A percentile compares a stretch with the other conserved stretches of the same genome.
phyloP scores from a whole-genome alignment of 2,113 vertebrate species.

The Phalacrocorax pelagicus region DNA sequence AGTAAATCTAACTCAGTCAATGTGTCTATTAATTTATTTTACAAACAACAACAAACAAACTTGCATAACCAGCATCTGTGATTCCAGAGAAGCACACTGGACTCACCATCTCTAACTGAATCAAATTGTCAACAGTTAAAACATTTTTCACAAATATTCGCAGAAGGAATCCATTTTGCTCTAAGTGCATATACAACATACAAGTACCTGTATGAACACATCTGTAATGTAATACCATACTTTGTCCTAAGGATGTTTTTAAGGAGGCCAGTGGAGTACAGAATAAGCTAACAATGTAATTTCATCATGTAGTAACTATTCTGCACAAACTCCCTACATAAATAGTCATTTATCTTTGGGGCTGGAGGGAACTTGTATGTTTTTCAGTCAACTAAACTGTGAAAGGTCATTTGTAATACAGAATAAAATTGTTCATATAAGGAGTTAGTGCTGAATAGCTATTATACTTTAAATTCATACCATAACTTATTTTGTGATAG shows the following conservation, averaged over 20 bases:
- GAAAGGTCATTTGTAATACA: not conserved
- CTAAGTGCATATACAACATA: not conserved
- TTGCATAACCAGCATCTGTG: not conserved
- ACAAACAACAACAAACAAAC: not conserved
- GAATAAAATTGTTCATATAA: not conserved
- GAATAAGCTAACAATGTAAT: not conserved
- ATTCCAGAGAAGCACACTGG: not conserved
- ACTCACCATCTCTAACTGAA: not conserved
- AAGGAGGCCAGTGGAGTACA: not conserved
- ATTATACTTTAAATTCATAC: not conserved
- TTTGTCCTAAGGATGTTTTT: not conserved
- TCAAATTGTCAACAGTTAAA: not conserved
- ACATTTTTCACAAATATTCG: not conserved
- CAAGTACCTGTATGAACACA: not conserved
- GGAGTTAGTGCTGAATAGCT: not conserved
- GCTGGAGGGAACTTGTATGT: not conserved
- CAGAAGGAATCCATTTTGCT: not conserved
- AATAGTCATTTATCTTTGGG: not conserved
- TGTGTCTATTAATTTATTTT: not conserved
- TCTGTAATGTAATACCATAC: not conserved
- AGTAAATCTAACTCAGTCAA: not conserved
- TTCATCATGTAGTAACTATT: not conserved
- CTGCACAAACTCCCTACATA: not conserved
- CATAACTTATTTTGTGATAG: not conserved
- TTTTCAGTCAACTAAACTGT: not conserved